Base-by-base conservation (phyloP, 2,113 vertebrate genomes). In the Pseudorhombus dupliciocellatus region DNA sequence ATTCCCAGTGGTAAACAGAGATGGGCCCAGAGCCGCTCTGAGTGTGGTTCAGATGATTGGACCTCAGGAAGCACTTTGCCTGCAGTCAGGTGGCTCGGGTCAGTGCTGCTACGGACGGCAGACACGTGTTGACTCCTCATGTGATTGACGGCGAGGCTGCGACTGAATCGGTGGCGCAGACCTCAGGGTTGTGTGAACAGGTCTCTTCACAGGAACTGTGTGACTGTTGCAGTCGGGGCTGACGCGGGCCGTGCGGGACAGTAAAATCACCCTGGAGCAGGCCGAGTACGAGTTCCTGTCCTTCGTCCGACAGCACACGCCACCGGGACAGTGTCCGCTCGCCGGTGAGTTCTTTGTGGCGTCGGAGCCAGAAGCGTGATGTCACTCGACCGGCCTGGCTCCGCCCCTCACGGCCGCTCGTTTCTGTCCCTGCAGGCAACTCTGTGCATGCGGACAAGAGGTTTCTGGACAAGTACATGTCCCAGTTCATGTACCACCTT, bases 381-480 rank as follows among this genome's bases (percentile, higher is more conserved):
- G 3, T 44, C 1, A 37, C 6, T 22, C 4, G 22, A 15, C 14
- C 34, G 1, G 2, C 31, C n/a, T 48, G 18, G 3, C n/a, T 31
- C 16, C 4, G 31, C 4, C 5, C 30, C 7, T 21, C 34, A 22
- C 20, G 25, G 34, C 9, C n/a, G 24, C 0, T 68, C 15, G 4
- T 63, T 55, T 5, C 12, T 64, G 9, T 30, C 6, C 73, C 24
- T 77, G 16, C 70, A 94, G 93, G 93, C 8, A 94, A 94, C 88
- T 93, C 93, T 5, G 93, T 94, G 48, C 93, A 99, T 0, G 98
- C 96, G 0, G 94, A 94, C 78, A 94, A 94, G 81, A 95, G 94
- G 86, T 99, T 99, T 66, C 94, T 99, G 83, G 96, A 98, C 81
- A 99, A 98, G 85, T 95, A 94, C 89, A 99, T 99, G 98, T 96